Evolutionary conservation across 2,113 vertebrate species (phyloP), one percentile per base, ranked within the genome.

Genomic region (Ictalurus furcatus): DNA sequence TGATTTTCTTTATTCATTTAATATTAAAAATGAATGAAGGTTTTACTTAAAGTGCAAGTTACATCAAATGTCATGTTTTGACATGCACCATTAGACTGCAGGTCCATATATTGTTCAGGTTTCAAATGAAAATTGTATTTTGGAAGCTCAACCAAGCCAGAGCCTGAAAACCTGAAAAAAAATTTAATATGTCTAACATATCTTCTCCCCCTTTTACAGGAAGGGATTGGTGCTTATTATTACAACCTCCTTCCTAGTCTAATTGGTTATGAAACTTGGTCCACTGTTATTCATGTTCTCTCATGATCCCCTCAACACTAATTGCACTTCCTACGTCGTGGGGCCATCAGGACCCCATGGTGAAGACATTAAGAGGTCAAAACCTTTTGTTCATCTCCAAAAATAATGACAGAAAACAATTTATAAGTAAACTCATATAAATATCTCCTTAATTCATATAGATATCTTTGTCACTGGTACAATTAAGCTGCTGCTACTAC

Each of bases 261-360:
- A 78, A 80, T 91, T 90, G 88, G 65, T 92, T 85, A 65, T 78
- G 89, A 76, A 89, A 89, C 89, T 88, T 54, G 73, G 79, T 92
- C 88, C 91, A 91, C 88, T 91, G 94, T 93, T 94, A 94, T 95
- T 89, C 89, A 21, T 87, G 88, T 89, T 87, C 88, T 90, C 86
- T 65, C 76, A 48, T 48, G 52, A 88, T 91, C 90, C 48, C 90
- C 90, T 82, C 84, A 91, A 90, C 85, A 89, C 91, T 95, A 93
- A 96, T 95, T 96, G 92, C 92, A 90, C 92, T 96, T 95, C 95
- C 95, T 93, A 88, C 92, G 89, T 89, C 87, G 89, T 71, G 87
- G 89, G 83, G 56, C 84, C 73, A 40, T 58, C 30, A 79, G 9
- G 85, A 90, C 89, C 76, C 71, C 90, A 88, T 91, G 91, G 87